These are phyloP conservation scores for Solea solea DNA, from an alignment of 2,113 vertebrate genomes.

Conservation along the genomic window DNA sequence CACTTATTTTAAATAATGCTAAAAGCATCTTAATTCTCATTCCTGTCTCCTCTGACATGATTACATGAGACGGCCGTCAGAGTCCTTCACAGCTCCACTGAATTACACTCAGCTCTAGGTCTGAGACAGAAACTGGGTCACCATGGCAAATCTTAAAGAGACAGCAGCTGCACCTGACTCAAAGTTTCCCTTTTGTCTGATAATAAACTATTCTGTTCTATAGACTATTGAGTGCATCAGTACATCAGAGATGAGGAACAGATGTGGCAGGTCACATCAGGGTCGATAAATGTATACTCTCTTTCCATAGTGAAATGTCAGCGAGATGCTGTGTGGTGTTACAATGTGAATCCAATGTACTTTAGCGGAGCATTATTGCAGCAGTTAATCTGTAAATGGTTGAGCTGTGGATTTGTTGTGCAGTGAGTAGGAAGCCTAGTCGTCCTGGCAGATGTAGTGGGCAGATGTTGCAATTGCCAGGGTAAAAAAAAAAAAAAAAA, in stretches of 20 bases:
- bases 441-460: constrained; percentile 72
- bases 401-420: constrained; percentile 71
- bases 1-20: constrained; percentile 44
- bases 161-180: constrained; percentile 46
- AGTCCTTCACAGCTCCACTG: constrained; percentile 71
- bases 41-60: constrained; percentile 68
- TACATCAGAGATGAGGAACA: background rate
- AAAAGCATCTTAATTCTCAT: constrained; percentile 67
- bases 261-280: background rate
- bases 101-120: constrained; percentile 71
- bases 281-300: constrained; percentile 13
- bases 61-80: constrained; percentile 71
- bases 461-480: constrained; percentile 75
- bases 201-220: constrained; percentile 8
- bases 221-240: background rate
- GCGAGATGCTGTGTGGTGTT: constrained; percentile 9
- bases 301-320: constrained; percentile 7
- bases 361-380: constrained; percentile 60
- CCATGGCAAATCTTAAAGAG: constrained; percentile 71
- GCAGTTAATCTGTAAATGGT: constrained; percentile 78
- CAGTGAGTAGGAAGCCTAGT: constrained; percentile 57
- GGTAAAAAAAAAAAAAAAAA: constrained; percentile 54
- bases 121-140: constrained; percentile 78
- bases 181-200: constrained; percentile 22
- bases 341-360: constrained; percentile 45